Evolutionary conservation across 2,113 vertebrate species (phyloP), one percentile per base, ranked within the genome.

Genomic region (Pungitius pungitius): DNA sequence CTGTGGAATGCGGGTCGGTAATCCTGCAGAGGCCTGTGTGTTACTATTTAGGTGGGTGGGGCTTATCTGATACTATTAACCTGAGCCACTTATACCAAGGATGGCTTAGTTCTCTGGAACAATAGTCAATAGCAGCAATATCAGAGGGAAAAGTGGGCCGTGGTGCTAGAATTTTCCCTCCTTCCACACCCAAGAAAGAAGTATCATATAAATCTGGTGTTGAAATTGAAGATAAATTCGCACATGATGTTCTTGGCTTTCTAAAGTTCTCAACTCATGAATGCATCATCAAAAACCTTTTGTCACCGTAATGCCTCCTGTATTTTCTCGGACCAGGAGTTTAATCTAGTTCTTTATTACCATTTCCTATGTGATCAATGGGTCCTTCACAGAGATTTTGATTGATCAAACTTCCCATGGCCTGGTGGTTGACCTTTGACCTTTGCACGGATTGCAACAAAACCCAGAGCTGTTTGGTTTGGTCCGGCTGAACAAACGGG

Each of bases 51-150:
- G 1, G 15, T 6, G 59, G 10, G 0, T 58, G 17, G 58, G 35
- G 64, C 65, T 77, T 22, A 82, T 35, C 52, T 47, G 71, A 85
- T 75, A 49, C 61, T 73, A 81, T 86, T 81, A 80, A 65, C 60
- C 52, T 6, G 39, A 84, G 73, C 77, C 62, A 76, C 79, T 86
- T 88, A 78, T 0, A 61, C 33, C 0, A 33, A 45, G 22, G 65
- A 33, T 5, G 7, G 49, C 20, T 43, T 2, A 67, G 27, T 14
- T 10, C 20, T 33, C 11, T 51, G 49, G 56, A 79, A 87, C 42
- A 69, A 72, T n/a, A 18, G 9, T 45, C 63, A 45, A 45, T 24
- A 47, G 62, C 17, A 59, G 40, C 63, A 66, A 57, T 24, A 45
- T 68, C 14, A 30, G 24, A 13, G 63, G 3, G n/a, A 24, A 66